These are phyloP conservation scores for Limonius californicus DNA, from an alignment of 1,140 invertebrate species.

Conservation along the genomic window DNA sequence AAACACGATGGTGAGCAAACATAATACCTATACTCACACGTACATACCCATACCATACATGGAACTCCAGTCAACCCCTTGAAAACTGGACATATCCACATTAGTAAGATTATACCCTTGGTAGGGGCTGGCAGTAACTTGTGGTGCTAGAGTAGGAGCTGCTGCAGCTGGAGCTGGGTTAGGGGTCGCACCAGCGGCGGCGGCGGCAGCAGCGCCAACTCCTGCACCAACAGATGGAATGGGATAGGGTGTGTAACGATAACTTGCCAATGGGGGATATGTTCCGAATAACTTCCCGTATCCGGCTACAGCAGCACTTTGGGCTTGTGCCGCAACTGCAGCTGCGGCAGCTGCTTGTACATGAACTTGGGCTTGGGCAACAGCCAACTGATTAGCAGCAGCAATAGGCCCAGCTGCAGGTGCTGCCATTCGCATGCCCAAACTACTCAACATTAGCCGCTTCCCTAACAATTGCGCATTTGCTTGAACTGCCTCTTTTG, in stretches of 20 bases:
- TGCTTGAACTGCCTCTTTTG: constrained; percentile 81
- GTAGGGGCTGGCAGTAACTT: constrained; percentile 64
- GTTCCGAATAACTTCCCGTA: constrained; percentile 69
- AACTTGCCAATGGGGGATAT: constrained; percentile 62
- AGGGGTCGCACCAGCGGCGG: constrained; percentile 48
- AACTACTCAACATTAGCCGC: constrained; percentile 64
- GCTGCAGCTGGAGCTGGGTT: constrained; percentile 51
- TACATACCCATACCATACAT: constrained; percentile 91
- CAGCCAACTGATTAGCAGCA: constrained; percentile 55
- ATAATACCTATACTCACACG: constrained; percentile 56
- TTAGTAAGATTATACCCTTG: constrained; percentile 80
- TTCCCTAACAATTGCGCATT: constrained; percentile 68
- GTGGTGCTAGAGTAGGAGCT: constrained; percentile 54
- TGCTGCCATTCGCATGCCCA: constrained; percentile 61
- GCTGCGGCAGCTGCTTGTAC: constrained; percentile 57
- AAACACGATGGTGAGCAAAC: constrained; percentile 27
- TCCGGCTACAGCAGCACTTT: constrained; percentile 48
- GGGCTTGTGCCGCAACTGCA: constrained; percentile 46
- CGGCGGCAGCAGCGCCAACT: constrained; percentile 51
- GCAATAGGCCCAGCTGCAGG: constrained; percentile 53
- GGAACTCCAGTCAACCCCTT: constrained; percentile 83
- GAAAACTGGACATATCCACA: constrained; percentile 87
- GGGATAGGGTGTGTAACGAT: constrained; percentile 69
- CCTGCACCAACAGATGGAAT: constrained; percentile 58
- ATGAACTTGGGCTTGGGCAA: constrained; percentile 57